Evolutionary conservation across 2,113 vertebrate genomes (phyloP), one percentile per base, ranked within the genome.

Genomic region (Morone saxatilis): DNA sequence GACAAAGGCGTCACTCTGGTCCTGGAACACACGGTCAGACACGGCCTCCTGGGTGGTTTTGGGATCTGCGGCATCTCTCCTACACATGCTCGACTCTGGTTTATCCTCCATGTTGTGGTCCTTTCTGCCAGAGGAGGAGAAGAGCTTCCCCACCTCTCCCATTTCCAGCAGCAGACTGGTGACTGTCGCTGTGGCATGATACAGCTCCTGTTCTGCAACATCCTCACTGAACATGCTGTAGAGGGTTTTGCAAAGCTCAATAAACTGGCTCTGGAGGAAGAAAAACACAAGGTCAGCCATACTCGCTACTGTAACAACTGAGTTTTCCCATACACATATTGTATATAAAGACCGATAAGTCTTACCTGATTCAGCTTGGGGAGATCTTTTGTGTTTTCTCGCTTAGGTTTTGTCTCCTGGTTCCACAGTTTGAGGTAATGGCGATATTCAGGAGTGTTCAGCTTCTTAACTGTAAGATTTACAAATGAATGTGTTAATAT

Each of bases 161-260:
- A 99, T 99, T 92, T 99, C 98, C 92, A 99, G 93, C 68, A 99
- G 96, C 91, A 99, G 89, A 92, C 98, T 99, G 47, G 98, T 98
- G 90, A 99, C 98, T 0, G 98, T 97, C 0, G 98, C 98, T 0
- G 98, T 99, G 36, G 98, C 97, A 0, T 99, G 98, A 85, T 99
- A 99, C 48, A 99, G 96, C 91, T 99, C 97, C 90, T 99, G 98
- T 69, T 99, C 98, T 0, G 95, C 95, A 36, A 95, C 93, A 80
- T 99, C 98, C 81, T 99, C 98, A 0, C 97, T 99, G 93, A 99
- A 99, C 98, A 99, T 98, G 81, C 97, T 98, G 88, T 99, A 99
- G 85, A 99, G 97, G 0, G 98, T 98, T 93, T 99, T 99, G 77
- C 98, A 99, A 56, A 99, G 95, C 93, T 99, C 98, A 0, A 99